Percentiles rank a stretch among this genome's conserved stretches.
Evolutionary conservation across 2,888 invertebrate genomes (phyloP).

Genomic region (Dynastes grantii): DNA sequence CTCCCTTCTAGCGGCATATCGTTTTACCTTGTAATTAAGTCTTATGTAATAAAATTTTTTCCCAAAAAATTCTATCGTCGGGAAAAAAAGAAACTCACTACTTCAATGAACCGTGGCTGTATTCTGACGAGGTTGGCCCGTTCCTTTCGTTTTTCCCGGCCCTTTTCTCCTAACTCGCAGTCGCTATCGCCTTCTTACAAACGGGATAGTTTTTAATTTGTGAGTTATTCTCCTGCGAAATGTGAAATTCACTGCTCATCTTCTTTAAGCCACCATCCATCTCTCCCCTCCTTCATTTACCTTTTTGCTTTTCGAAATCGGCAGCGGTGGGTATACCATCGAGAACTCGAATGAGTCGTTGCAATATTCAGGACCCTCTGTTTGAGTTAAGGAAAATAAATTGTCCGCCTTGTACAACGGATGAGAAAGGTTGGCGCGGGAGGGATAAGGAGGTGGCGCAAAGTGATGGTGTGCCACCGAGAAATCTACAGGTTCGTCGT

Average conservation of each 20-base stretch:
- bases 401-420: conserved; percentile 67
- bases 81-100: conserved; percentile 64
- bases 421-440: conserved; percentile 65
- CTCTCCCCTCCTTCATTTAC: conserved; percentile 14
- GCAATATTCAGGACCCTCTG: conserved; percentile 66
- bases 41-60: no score
- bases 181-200: conserved; percentile 12
- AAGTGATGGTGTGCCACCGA: conserved; percentile 61
- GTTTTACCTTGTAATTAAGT: no score
- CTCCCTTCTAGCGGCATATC: neutral
- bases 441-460: conserved; percentile 13
- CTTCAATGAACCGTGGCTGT: conserved; percentile 58
- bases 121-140: neutral
- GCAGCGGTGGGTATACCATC: conserved; percentile 1
- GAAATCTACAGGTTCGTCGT: no score
- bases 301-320: neutral
- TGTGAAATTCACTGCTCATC: conserved; percentile 53
- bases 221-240: conserved; percentile 52
- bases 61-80: conserved; percentile 67
- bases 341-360: conserved; percentile 50
- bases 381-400: conserved; percentile 68
- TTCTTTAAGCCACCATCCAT: conserved; percentile 44
- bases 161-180: conserved; percentile 57
- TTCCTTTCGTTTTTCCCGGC: no score
- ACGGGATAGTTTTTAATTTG: conserved; percentile 55